Evolutionary conservation across 2,113 vertebrate genomes (phyloP), one percentile per base, ranked within the genome.

Genomic region (Loxodonta africana): DNA sequence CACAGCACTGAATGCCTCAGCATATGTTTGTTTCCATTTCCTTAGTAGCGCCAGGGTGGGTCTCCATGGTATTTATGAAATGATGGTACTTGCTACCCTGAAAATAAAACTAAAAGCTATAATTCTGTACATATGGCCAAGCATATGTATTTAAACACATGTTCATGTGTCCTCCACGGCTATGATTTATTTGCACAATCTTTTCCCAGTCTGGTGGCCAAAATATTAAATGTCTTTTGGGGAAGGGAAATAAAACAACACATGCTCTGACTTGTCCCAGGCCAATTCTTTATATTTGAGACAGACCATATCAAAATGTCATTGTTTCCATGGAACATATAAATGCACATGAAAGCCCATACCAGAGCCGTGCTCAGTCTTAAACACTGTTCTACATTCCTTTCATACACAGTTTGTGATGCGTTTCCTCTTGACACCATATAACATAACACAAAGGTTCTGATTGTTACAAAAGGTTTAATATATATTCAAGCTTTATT

Each of bases 151-250:
- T 63, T 97, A 95, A 92, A 60, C n/a, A 46, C 33, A 44, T 96
- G 90, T 74, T 97, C 57, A 87, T 88, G 18, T 95, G 92, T 95
- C 69, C 91, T 97, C 90, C 60, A 78, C 28, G 95, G 92, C 30
- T 96, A 48, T 8, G 4, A 87, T 95, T 92, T 20, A 88, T 97
- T 94, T 97, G 65, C 57, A 97, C 84, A 94, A 48, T 37, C 14
- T 51, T 83, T 95, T 94, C 95, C 89, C 88, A 97, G 41, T 46
- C 9, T 67, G 53, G 28, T 77, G 81, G 30, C 76, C 92, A 96
- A 91, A 81, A 82, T 57, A 90, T 92, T 95, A 96, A 84, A 69
- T 96, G 46, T 10, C 60, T 93, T 98, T 80, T 90, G 74, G 60
- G 26, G 92, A 96, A 97, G 77, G 48, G 23, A 67, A 97, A 76